phyloP scores from a whole-genome alignment of 2,888 invertebrate genomes.

The Cryptocephalus primarius region DNA sequence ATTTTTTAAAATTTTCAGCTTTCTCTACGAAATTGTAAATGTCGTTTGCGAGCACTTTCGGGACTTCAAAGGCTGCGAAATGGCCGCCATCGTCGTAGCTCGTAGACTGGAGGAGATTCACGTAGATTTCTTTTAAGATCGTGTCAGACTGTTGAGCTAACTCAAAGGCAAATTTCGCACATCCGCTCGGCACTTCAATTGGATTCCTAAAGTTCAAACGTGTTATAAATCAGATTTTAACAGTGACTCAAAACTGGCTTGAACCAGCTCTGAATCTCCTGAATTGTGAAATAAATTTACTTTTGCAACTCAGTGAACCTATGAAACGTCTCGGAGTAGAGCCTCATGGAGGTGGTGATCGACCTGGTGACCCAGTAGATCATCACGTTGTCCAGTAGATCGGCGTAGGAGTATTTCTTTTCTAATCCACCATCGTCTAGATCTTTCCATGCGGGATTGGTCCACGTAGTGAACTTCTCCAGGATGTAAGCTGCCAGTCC shows the following conservation, averaged over 20 bases:
- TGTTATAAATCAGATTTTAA: not conserved
- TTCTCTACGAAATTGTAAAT: slow-evolving; percentile 12
- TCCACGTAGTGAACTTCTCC: slow-evolving; percentile 79
- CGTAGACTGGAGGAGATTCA: slow-evolving; percentile 14
- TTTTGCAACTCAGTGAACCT: too few relatives aligned
- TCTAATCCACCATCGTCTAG: slow-evolving; percentile 55
- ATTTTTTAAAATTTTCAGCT: slow-evolving; percentile 6
- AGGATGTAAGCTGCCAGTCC: slow-evolving; percentile 83
- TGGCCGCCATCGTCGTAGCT: slow-evolving; percentile 19
- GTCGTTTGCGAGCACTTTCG: slow-evolving; percentile 12
- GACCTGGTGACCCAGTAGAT: slow-evolving; percentile 68
- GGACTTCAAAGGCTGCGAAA: slow-evolving; percentile 21
- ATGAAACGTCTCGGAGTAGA: slow-evolving; percentile 57
- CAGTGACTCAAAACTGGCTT: slow-evolving; percentile 6
- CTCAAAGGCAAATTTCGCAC: not conserved
- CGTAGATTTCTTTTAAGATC: slow-evolving; percentile 8
- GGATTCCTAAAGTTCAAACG: not conserved
- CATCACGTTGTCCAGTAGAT: slow-evolving; percentile 70
- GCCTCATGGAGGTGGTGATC: slow-evolving; percentile 61
- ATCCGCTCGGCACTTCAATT: not conserved
- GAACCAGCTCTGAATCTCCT: not conserved
- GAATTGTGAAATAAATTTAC: too few relatives aligned
- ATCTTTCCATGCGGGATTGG: slow-evolving; percentile 41
- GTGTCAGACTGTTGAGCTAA: slow-evolving; percentile 42
- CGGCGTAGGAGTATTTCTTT: slow-evolving; percentile 55